Evolutionary conservation across 2,113 vertebrate genomes (phyloP).

Genomic region (Platysternon megacephalum): DNA sequence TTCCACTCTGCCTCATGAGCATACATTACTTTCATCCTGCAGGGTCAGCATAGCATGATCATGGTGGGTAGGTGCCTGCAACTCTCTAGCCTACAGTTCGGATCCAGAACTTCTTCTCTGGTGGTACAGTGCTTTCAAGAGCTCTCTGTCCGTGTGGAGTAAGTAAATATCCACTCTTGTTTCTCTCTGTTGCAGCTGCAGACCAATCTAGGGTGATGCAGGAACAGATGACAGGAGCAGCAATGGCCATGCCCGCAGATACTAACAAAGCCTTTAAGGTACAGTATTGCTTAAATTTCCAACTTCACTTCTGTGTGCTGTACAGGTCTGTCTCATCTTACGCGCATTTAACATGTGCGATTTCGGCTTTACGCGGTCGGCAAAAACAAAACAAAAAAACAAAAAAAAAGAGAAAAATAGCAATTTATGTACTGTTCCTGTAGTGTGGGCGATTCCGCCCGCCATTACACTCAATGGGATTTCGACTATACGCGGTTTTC

Average conservation of each 20-base stretch:
- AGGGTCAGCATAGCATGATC: background rate
- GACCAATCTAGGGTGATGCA: constrained; percentile 99
- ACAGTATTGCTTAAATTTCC: constrained; percentile 8
- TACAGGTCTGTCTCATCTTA: too few species aligned
- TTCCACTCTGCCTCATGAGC: background rate
- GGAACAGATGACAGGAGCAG: constrained; percentile 98
- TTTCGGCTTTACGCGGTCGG: too few species aligned
- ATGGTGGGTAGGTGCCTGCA: background rate
- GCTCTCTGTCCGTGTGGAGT: background rate
- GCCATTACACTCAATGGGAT: too few species aligned
- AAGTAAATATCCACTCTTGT: background rate
- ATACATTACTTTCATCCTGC: background rate
- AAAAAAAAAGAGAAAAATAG: too few species aligned
- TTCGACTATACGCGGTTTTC: too few species aligned
- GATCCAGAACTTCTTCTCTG: background rate
- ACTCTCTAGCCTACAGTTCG: background rate
- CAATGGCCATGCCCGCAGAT: constrained; percentile 98
- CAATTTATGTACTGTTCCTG: too few species aligned
- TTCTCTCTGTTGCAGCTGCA: constrained; percentile 82
- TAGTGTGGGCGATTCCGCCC: too few species aligned
- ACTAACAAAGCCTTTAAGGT: constrained; percentile 99
- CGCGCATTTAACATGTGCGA: too few species aligned
- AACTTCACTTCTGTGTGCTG: background rate
- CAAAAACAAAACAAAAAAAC: too few species aligned
- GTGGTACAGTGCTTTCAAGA: background rate